Conservation (phyloP, 2,797 vertebrate genomes). For the Oreortyx pictus region DNA sequence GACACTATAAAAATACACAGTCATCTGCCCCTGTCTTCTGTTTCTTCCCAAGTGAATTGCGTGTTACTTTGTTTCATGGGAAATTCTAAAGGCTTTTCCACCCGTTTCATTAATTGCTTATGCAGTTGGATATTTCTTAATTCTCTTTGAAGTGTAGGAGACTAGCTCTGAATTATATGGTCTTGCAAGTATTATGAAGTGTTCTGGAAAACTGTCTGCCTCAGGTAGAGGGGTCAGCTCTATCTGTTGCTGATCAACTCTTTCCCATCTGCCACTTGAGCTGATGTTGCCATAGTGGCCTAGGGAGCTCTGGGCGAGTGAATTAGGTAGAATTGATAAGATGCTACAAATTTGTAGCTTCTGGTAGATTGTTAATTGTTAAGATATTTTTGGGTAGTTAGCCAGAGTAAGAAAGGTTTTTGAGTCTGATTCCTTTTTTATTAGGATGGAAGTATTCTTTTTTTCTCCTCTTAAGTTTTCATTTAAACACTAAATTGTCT, state of each 20-base stretch:
- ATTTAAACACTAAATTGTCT: background rate
- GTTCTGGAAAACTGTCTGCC: background rate
- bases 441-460: background rate
- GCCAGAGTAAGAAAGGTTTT: background rate
- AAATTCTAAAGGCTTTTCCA: constrained; percentile 6
- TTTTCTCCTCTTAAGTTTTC: background rate
- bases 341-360: background rate
- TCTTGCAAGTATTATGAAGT: background rate
- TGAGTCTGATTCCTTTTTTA: background rate
- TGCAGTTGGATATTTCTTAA: background rate
- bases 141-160: constrained; percentile 6
- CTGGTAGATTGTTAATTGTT: background rate
- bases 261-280: background rate
- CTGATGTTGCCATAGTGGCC: background rate
- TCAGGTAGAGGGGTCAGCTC: background rate
- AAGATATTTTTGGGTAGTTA: background rate
- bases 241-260: background rate
- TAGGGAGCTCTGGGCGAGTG: background rate
- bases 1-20: constrained; percentile 21
- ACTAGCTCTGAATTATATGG: background rate
- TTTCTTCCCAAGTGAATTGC: constrained; percentile 35
- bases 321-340: background rate
- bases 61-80: constrained; percentile 1
- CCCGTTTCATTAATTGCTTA: background rate
- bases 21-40: background rate